Percentiles rank a stretch among this genome's conserved stretches.
These are phyloP conservation scores for Liolophura sinensis DNA, from an alignment of 1,140 invertebrate species.

Conservation along the genomic window DNA sequence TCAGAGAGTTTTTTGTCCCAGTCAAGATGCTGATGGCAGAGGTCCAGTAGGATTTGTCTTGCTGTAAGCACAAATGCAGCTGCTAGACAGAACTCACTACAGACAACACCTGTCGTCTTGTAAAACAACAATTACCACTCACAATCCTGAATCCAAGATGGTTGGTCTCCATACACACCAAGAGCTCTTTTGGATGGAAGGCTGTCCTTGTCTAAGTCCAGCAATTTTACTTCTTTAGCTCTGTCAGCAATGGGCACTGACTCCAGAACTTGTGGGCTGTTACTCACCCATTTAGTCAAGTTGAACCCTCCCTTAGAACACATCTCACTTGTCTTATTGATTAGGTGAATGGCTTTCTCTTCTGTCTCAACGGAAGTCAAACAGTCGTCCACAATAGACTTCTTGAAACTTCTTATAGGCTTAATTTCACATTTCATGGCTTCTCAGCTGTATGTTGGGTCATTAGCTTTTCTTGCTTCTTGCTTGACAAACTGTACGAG, in stretches of 20 bases:
- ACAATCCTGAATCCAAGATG: slow-evolving; percentile 14
- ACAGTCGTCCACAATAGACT: too few relatives aligned
- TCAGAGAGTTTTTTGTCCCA: slow-evolving; percentile 18
- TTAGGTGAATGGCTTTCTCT: too few relatives aligned
- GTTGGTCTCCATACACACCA: slow-evolving; percentile 10
- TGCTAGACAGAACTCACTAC: slow-evolving; percentile 15
- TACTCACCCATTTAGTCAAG: slow-evolving; percentile 2
- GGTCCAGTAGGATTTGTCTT: slow-evolving; percentile 14
- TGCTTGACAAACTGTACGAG: too few relatives aligned
- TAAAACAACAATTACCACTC: too few relatives aligned
- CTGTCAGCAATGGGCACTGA: slow-evolving; percentile 1
- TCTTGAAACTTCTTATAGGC: too few relatives aligned
- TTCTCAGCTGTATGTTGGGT: too few relatives aligned
- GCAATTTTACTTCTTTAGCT: background rate
- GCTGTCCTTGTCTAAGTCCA: background rate
- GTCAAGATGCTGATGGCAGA: slow-evolving; percentile 11
- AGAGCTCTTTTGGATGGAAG: slow-evolving; percentile 12
- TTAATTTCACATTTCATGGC: too few relatives aligned
- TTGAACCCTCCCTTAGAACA: background rate
- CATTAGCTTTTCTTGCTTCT: too few relatives aligned
- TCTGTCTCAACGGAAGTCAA: too few relatives aligned
- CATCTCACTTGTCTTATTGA: slow-evolving; percentile 20
- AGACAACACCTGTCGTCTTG: slow-evolving; percentile 19
- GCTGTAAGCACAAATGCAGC: slow-evolving; percentile 14
- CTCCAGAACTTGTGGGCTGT: background rate